Conservation (phyloP, 2,797 vertebrate species). For the Mareca penelope region DNA sequence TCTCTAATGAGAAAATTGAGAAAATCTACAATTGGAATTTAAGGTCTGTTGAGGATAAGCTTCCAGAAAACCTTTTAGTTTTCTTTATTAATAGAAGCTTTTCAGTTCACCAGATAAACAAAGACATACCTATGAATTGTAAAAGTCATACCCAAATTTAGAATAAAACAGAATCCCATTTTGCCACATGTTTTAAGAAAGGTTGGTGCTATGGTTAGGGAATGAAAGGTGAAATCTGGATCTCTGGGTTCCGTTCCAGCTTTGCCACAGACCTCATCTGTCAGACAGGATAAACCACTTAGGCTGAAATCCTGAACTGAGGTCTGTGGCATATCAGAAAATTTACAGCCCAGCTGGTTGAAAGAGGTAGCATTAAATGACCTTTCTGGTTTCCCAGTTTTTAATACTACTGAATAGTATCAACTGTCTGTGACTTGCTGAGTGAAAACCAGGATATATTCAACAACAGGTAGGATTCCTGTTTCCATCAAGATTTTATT, state of each 20-base stretch:
- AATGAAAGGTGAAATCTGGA: background rate
- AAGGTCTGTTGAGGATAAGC: background rate
- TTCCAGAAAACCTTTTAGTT: background rate
- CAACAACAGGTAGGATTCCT: background rate
- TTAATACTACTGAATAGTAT: background rate
- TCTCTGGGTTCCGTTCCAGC: background rate
- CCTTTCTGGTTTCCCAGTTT: background rate
- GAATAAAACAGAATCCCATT: background rate
- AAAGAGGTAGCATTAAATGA: background rate
- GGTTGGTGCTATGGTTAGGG: background rate
- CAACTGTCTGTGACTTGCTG: background rate
- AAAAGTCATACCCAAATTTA: background rate
- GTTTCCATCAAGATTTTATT: background rate
- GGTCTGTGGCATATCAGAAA: background rate
- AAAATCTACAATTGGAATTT: background rate
- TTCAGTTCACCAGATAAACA: background rate
- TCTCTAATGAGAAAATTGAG: background rate
- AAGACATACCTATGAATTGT: background rate
- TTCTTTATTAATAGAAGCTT: background rate
- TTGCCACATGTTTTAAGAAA: background rate
- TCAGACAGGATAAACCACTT: background rate
- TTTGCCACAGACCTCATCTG: background rate
- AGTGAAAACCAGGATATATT: background rate
- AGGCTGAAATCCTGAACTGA: background rate
- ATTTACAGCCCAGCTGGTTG: background rate